Evolutionary conservation across 2,888 invertebrate species (phyloP), one percentile per base, ranked within the genome.

Genomic region (Mythimna impura): DNA sequence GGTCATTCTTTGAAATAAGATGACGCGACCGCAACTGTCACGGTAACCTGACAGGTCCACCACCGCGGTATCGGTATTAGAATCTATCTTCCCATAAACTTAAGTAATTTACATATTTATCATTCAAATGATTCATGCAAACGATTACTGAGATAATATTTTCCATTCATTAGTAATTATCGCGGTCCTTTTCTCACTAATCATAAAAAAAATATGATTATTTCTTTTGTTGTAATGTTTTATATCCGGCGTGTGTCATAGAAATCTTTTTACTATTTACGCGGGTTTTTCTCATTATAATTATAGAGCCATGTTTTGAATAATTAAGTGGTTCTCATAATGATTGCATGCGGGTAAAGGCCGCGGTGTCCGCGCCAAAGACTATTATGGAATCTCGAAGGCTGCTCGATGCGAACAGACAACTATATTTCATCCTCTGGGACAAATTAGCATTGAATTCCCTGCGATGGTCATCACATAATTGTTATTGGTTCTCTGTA

Each of bases 341-440:
- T 87, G 74, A 89, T 88, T 89, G 82, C 84, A 88, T 88, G 82
- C 86, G 83, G 87, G 87, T 85, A 88, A 86, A 89, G 90, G 89
- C 86, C 89, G 71, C 74, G 76, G 79, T 79, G 82, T 80, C 76
- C 84, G 79, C 76, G 82, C 85, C 84, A 81, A 79, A 77, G 82
- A 84, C 87, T 82, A 86, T 87, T 90, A 91, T 80, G 90, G 90
- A 81, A 76, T 62, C 73, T 78, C 83, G 90, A 93, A 93, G 93
- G 93, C 85, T 91, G 83, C 70, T 80, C 72, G 66, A 71, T 63
- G 81, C 79, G 71, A 76, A 85, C 82, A 76, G 69, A 74, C 85
- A 86, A 85, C 86, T 86, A 85, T 73, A 84, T 79, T 71, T 72
- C 78, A 80, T 87, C 91, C 91, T 87, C 81, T 83, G 90, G 92